These are phyloP conservation scores for Mus pahari DNA, from an alignment of 2,113 vertebrate genomes.

Conservation along the genomic window DNA sequence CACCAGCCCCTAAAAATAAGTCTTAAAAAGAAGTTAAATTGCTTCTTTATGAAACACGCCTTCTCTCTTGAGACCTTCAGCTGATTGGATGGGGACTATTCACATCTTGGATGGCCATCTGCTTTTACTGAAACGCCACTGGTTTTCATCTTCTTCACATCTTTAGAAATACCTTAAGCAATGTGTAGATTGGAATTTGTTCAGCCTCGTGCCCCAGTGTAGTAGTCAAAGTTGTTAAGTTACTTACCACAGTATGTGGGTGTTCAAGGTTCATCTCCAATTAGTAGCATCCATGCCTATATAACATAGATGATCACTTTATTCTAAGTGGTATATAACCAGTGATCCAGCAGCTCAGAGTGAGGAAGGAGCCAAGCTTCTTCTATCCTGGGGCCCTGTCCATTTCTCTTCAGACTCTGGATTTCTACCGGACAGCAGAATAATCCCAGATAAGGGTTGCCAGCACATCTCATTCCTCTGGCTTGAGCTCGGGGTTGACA, in stretches of 20 bases:
- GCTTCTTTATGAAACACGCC: not conserved
- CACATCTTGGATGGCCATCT: not conserved
- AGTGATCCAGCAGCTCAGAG: not conserved
- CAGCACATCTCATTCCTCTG: not conserved
- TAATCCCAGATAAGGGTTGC: not conserved
- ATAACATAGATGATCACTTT: not conserved
- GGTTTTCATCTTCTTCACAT: not conserved
- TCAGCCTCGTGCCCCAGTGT: not conserved
- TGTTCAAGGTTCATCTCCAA: not conserved
- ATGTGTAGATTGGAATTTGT: not conserved
- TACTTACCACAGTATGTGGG: not conserved
- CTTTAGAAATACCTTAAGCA: not conserved
- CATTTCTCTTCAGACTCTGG: not conserved
- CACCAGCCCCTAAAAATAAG: too few relatives aligned
- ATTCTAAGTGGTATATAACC: not conserved
- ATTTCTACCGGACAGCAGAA: not conserved
- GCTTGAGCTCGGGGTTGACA: not conserved
- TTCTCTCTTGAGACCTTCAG: not conserved
- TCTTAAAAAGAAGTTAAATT: not conserved
- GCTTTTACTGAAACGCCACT: not conserved
- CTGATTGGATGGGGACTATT: not conserved
- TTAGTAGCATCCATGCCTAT: not conserved
- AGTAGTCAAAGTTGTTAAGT: not conserved
- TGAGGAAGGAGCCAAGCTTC: not conserved
- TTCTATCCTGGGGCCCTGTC: not conserved